Evolutionary conservation across 2,113 vertebrate species (phyloP), one percentile per base, ranked within the genome.

Genomic region (Abramis brama): DNA sequence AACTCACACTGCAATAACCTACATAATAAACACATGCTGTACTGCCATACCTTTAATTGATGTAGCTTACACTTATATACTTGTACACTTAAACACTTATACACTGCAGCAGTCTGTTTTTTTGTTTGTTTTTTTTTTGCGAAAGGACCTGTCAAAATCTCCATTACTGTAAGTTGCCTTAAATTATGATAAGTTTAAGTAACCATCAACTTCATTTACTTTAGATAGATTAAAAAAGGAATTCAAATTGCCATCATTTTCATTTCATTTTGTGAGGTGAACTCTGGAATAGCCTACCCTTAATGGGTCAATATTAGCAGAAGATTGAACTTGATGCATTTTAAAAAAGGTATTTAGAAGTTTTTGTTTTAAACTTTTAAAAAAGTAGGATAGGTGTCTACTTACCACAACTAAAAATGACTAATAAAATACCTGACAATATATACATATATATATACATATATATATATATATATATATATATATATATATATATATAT

Each of bases 221-320:
- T 59, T 30, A 27, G 47, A 77, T n/a, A 25, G 68, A 87, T 87
- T 76, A 85, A 87, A 85, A 87, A 84, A 25, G 30, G 17, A 85
- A 75, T 79, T 50, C 43, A 77, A 87, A 82, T 66, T 68, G 33
- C 77, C 59, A 33, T 82, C 59, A 81, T 78, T 82, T 82, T 50
- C 79, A 33, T 33, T 33, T 33, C 33, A 33, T 33, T 33, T 33
- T 60, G 60, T 25, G 33, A 66, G 5, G 68, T 82, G 87, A 76
- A 82, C 25, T 50, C 17, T 17, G 17, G 45, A 13, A 79, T 73
- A 30, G 27, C 6, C 50, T 50, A 30, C 39, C 6, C 50, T 50
- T 30, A 30, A 71, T 21, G 83, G 59, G 52, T 71, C 36, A 25
- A 78, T 71, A 62, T 60, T 71, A 77, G 64, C 47, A 11, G 9